These are phyloP conservation scores for Trochalopteron elliotii DNA, from an alignment of 2,113 vertebrate species.

Conservation along the genomic window DNA sequence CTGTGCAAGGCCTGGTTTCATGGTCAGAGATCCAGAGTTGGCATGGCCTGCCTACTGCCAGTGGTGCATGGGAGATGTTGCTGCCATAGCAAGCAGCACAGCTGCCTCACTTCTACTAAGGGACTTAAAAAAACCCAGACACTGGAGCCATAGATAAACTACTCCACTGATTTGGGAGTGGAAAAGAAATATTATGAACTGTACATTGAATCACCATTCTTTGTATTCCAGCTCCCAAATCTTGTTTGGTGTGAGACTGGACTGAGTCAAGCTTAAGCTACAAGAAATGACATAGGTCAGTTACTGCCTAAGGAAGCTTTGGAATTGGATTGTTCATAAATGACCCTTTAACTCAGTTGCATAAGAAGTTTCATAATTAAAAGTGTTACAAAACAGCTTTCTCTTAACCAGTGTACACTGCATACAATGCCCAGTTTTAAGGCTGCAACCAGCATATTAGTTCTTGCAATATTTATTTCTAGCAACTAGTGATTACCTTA, in stretches of 20 bases:
- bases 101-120: background rate
- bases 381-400: constrained; percentile 1
- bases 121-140: background rate
- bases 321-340: background rate
- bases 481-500: background rate
- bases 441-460: background rate
- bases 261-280: background rate
- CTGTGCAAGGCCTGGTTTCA: background rate
- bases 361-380: constrained; percentile 7
- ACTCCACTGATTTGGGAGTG: background rate
- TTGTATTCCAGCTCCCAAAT: background rate
- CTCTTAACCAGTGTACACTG: background rate
- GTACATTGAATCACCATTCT: background rate
- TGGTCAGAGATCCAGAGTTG: fast-evolving
- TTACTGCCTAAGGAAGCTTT: background rate
- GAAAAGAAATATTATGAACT: background rate
- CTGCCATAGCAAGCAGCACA: background rate
- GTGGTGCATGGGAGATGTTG: background rate
- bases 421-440: background rate
- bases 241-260: background rate
- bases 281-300: background rate
- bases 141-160: background rate
- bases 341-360: background rate
- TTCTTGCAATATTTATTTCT: background rate
- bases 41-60: background rate